Percentiles rank a stretch among this genome's conserved stretches.
phyloP scores from a whole-genome alignment of 2,888 invertebrate genomes.

The Parnassius apollo region DNA sequence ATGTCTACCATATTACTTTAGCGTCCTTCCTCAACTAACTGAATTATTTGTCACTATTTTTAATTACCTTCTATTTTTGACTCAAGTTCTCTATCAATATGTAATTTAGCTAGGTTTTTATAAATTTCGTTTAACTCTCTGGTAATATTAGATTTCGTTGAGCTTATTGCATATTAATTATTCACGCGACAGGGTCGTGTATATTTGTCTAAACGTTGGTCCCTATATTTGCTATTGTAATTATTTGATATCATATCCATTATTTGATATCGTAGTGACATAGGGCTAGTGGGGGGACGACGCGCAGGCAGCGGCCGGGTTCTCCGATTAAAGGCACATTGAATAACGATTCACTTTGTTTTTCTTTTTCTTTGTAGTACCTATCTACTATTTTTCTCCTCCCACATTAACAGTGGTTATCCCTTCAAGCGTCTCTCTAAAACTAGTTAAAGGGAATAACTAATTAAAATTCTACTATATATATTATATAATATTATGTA shows the following conservation, averaged over 20 bases:
- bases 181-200: slow-evolving; percentile 63
- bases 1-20: slow-evolving; percentile 10
- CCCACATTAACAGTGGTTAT: slow-evolving; percentile 50
- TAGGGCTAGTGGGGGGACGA: slow-evolving; percentile 53
- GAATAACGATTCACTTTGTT: slow-evolving; percentile 70
- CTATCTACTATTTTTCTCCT: slow-evolving; percentile 56
- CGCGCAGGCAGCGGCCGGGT: slow-evolving; percentile 66
- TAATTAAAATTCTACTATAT: slow-evolving; percentile 39
- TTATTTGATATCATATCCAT: slow-evolving; percentile 53
- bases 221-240: slow-evolving; percentile 79
- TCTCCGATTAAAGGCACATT: slow-evolving; percentile 80
- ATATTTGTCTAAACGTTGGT: slow-evolving; percentile 81
- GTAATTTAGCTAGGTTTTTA: slow-evolving; percentile 31
- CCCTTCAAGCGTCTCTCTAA: slow-evolving; percentile 59
- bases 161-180: slow-evolving; percentile 55
- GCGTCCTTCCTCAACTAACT: not conserved
- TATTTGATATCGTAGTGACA: slow-evolving; percentile 31
- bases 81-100: slow-evolving; percentile 21
- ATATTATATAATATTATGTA: slow-evolving; percentile 48
- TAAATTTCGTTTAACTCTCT: slow-evolving; percentile 39
- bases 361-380: slow-evolving; percentile 63
- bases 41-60: slow-evolving; percentile 8
- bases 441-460: slow-evolving; percentile 62
- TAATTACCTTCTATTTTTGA: slow-evolving; percentile 13
- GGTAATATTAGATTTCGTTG: slow-evolving; percentile 47